Evolutionary conservation across 2,888 invertebrate genomes (phyloP).

Genomic region (Dryobota labecula): DNA sequence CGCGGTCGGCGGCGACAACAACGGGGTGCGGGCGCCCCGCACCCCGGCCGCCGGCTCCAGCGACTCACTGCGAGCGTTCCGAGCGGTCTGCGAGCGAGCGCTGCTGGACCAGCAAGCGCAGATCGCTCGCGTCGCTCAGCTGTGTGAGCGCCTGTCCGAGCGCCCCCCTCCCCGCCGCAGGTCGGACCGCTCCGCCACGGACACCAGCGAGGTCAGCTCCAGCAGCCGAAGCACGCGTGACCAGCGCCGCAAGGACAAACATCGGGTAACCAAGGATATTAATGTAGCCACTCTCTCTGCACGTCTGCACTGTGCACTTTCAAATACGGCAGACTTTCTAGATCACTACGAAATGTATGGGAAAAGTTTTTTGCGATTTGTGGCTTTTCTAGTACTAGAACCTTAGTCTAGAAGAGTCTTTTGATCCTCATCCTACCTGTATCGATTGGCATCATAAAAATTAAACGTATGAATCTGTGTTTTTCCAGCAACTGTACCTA

Average conservation of each 20-base stretch:
- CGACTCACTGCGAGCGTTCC: conserved; percentile 77
- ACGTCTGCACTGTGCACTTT: not conserved
- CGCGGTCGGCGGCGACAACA: conserved; percentile 36
- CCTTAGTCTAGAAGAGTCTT: not conserved
- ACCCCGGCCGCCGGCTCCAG: conserved; percentile 61
- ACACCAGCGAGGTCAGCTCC: conserved; percentile 74
- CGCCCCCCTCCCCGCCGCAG: conserved; percentile 24
- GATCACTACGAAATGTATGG: not conserved
- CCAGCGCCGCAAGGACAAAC: conserved; percentile 68
- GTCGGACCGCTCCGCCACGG: conserved; percentile 48
- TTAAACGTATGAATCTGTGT: not conserved
- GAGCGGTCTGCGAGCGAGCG: conserved; percentile 77
- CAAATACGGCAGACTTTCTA: not conserved
- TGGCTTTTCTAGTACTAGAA: not conserved
- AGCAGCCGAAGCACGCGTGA: conserved; percentile 72
- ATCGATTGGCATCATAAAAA: not conserved
- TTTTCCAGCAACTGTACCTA: not conserved
- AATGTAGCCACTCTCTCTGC: not conserved
- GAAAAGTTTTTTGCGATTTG: not conserved
- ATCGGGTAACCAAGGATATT: conserved; percentile 63
- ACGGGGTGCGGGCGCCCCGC: conserved; percentile 45
- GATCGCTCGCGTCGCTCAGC: conserved; percentile 79
- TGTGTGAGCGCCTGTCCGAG: conserved; percentile 80
- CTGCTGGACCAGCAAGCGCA: conserved; percentile 80
- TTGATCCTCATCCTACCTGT: not conserved